Conservation (phyloP, 2,888 invertebrate genomes). For the Nemapogon koenigi region DNA sequence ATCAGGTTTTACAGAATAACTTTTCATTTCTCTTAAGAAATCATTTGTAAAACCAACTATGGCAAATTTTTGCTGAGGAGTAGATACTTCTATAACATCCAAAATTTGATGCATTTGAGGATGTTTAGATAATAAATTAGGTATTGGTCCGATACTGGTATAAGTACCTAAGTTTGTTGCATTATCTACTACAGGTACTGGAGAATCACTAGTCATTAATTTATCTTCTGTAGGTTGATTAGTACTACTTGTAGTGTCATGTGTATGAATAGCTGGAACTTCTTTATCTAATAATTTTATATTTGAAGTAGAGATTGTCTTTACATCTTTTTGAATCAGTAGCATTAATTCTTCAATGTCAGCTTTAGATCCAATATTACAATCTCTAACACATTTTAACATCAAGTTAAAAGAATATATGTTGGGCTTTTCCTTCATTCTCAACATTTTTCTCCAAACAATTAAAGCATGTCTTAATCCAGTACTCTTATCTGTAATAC, state of each 20-base stretch:
- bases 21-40: conserved; percentile 78
- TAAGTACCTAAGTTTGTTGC: conserved; percentile 12
- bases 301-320: conserved; percentile 5
- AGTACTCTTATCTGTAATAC: conserved; percentile 76
- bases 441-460: conserved; percentile 86
- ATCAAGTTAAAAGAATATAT: conserved; percentile 82
- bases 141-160: too few species aligned
- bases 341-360: conserved; percentile 60
- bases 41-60: conserved; percentile 81
- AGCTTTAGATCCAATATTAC: conserved; percentile 74
- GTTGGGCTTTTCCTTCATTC: conserved; percentile 69
- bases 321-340: conserved; percentile 31
- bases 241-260: conserved; percentile 11
- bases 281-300: conserved; percentile 2
- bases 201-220: not conserved
- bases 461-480: conserved; percentile 84
- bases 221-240: not conserved
- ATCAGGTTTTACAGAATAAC: conserved; percentile 71
- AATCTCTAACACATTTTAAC: conserved; percentile 80
- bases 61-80: conserved; percentile 71
- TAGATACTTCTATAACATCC: conserved; percentile 61
- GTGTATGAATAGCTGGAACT: not conserved
- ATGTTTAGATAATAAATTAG: conserved; percentile 69
- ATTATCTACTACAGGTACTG: conserved; percentile 22
- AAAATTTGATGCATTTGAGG: conserved; percentile 69